Conservation (phyloP, 1,140 invertebrate species). For the Neelides sp. region DNA sequence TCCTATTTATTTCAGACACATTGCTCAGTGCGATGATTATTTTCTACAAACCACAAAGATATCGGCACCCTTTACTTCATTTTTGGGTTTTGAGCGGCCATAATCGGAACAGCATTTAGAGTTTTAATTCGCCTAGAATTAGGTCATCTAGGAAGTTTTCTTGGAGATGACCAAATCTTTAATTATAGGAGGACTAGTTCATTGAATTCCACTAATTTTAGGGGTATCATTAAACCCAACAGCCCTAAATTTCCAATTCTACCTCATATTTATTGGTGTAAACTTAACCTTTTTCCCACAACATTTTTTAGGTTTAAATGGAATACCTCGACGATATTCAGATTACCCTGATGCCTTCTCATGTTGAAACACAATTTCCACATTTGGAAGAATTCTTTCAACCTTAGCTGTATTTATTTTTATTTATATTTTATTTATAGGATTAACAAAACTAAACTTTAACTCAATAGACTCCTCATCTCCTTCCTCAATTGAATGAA, state of each 20-base stretch:
- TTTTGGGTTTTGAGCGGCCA: constrained; percentile 51
- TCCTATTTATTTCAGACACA: constrained; percentile 36
- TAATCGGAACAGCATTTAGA: constrained; percentile 50
- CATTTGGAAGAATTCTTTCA: constrained; percentile 47
- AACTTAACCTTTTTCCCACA: constrained; percentile 60
- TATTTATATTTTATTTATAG: constrained; percentile 43
- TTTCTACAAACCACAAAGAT: constrained; percentile 62
- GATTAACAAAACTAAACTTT: constrained; percentile 35
- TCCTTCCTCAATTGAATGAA: constrained; percentile 46
- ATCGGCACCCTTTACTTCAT: constrained; percentile 62
- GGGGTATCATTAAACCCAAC: constrained; percentile 42
- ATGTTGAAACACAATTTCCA: constrained; percentile 51
- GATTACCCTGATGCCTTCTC: constrained; percentile 54
- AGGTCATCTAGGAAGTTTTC: constrained; percentile 44
- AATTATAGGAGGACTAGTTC: constrained; percentile 55
- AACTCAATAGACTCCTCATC: constrained; percentile 38
- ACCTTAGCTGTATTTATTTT: constrained; percentile 42
- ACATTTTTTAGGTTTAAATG: constrained; percentile 58
- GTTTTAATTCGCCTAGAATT: constrained; percentile 55
- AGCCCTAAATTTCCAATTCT: constrained; percentile 36
- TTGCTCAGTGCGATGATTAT: constrained; percentile 42
- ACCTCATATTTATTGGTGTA: constrained; percentile 44
- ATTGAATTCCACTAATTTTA: constrained; percentile 52
- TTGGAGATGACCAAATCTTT: constrained; percentile 55
- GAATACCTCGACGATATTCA: constrained; percentile 57